These are phyloP conservation scores for Labeo calbasu DNA, from an alignment of 2,797 vertebrate genomes.

Conservation along the genomic window DNA sequence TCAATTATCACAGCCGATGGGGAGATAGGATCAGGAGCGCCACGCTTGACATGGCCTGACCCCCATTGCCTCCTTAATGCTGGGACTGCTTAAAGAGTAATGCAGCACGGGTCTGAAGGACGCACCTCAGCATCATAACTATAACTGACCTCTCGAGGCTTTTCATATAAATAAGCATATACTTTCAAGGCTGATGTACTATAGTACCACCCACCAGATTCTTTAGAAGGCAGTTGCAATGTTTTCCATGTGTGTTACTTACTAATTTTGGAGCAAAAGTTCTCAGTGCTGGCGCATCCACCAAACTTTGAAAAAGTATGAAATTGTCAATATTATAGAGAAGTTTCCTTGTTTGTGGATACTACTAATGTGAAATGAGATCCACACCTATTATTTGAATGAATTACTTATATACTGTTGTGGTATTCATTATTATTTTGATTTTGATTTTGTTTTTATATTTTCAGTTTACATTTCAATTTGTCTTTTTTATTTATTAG, in stretches of 20 bases:
- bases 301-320: background rate
- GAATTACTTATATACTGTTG: background rate
- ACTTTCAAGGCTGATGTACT: background rate
- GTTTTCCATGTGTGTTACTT: background rate
- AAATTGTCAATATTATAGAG: background rate
- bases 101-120: background rate
- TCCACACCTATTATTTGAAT: background rate
- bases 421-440: background rate
- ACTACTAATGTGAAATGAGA: too few relatives aligned
- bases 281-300: background rate
- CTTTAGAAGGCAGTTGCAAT: background rate
- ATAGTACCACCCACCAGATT: background rate
- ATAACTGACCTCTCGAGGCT: background rate
- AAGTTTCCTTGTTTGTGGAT: background rate
- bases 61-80: constrained; percentile 55
- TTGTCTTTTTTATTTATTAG: too few relatives aligned
- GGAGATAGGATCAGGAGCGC: constrained; percentile 62
- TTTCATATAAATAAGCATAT: background rate
- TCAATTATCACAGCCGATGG: constrained; percentile 73
- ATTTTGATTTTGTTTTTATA: too few relatives aligned
- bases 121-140: constrained; percentile 1
- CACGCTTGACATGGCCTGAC: constrained; percentile 62
- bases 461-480: too few relatives aligned
- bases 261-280: background rate
- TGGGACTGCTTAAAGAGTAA: constrained; percentile 29